Evolutionary conservation across 2,113 vertebrate genomes (phyloP).

Genomic region (Macrotus californicus): DNA sequence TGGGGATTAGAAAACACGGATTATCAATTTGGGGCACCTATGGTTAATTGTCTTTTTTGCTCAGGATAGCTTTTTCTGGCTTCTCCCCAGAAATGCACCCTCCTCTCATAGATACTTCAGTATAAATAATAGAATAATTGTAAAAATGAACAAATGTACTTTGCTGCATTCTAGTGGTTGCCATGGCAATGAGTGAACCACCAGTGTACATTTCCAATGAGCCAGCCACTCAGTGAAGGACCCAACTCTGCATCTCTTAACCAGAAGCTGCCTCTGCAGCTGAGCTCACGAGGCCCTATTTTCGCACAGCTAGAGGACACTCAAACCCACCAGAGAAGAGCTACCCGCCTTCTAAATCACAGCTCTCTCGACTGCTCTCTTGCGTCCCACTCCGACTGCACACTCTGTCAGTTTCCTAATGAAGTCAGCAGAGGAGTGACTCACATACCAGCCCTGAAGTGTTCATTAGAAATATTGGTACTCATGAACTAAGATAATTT

Average conservation of each 20-base stretch:
- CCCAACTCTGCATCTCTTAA: not conserved
- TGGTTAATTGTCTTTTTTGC: slow-evolving; percentile 41
- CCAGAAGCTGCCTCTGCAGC: not conserved
- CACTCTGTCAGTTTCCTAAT: not conserved
- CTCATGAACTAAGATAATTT: slow-evolving; percentile 40
- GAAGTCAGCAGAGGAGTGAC: slow-evolving; percentile 23
- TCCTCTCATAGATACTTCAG: slow-evolving; percentile 24
- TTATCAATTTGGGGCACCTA: not conserved
- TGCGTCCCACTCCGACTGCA: not conserved
- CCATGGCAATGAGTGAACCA: slow-evolving; percentile 54
- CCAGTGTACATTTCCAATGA: slow-evolving; percentile 23
- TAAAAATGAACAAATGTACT: slow-evolving; percentile 67
- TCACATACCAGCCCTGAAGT: not conserved
- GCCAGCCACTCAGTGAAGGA: slow-evolving; percentile 23
- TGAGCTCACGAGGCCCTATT: not conserved
- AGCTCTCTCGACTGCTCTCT: not conserved
- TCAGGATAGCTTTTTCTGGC: slow-evolving; percentile 6
- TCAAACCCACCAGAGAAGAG: not conserved
- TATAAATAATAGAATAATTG: slow-evolving; percentile 75
- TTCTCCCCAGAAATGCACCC: slow-evolving; percentile 26
- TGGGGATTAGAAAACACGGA: not conserved
- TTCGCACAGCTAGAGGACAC: slow-evolving; percentile 5
- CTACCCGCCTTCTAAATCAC: slow-evolving; percentile 28
- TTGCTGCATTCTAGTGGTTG: slow-evolving; percentile 50
- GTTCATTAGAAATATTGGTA: slow-evolving; percentile 43